Evolutionary conservation across 2,113 vertebrate species (phyloP).

Genomic region (Bubo blakistoni): DNA sequence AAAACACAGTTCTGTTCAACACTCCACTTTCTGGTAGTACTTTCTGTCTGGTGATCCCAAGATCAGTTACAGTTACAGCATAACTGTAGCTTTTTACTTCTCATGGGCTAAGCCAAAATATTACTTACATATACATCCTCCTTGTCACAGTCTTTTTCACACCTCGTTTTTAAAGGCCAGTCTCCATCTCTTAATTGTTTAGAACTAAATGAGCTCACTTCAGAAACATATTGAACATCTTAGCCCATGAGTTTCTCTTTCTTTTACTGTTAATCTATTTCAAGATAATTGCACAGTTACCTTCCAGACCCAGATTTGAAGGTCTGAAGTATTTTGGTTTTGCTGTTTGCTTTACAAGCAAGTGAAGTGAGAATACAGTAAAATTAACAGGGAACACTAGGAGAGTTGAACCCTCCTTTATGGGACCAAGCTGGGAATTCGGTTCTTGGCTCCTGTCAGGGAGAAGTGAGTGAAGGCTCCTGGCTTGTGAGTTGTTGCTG

Average conservation of each 20-base stretch:
- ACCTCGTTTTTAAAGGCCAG: not conserved
- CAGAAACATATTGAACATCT: not conserved
- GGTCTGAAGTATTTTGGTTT: not conserved
- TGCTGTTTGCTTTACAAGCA: not conserved
- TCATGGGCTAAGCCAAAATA: not conserved
- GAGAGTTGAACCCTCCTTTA: not conserved
- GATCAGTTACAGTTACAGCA: not conserved
- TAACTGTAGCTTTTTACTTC: not conserved
- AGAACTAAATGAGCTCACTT: not conserved
- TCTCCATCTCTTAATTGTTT: not conserved
- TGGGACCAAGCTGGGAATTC: not conserved
- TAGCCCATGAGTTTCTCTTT: not conserved
- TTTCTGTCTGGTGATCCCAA: not conserved
- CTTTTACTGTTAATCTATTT: not conserved
- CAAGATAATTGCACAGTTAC: not conserved
- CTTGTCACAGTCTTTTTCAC: not conserved
- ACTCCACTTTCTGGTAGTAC: not conserved
- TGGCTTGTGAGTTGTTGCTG: not conserved
- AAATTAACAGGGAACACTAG: fast-evolving
- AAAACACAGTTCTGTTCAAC: not conserved
- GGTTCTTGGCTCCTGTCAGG: not conserved
- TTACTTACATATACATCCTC: not conserved
- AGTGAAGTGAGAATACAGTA: not conserved
- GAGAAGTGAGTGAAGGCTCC: not conserved
- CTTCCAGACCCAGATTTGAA: not conserved